These are phyloP conservation scores for Drosophila lacteicornis DNA, from an alignment of 1,140 invertebrate genomes.

Conservation along the genomic window DNA sequence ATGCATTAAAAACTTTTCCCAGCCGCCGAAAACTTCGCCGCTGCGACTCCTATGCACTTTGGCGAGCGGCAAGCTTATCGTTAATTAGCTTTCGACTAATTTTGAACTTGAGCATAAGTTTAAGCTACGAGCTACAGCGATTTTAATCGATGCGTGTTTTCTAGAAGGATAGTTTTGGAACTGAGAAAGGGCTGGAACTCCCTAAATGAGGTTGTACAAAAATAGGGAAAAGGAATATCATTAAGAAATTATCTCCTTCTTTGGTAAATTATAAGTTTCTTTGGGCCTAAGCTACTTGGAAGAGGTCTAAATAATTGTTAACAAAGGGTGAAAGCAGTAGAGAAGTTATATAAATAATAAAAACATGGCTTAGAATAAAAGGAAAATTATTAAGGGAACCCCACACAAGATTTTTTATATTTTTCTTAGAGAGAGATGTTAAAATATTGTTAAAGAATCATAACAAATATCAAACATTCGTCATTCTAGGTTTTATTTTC, in stretches of 20 bases:
- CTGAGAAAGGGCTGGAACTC: neutral
- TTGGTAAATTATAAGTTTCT: neutral
- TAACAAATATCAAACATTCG: no score
- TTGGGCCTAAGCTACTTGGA: no score
- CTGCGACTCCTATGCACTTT: constrained; percentile 34
- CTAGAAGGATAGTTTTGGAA: neutral
- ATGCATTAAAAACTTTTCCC: constrained; percentile 77
- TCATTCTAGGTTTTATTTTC: no score
- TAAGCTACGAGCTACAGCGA: constrained; percentile 41
- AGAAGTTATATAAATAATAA: no score
- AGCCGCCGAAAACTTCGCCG: constrained; percentile 48
- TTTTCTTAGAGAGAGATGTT: neutral
- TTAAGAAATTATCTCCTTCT: neutral
- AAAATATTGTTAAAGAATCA: no score
- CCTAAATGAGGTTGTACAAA: no score
- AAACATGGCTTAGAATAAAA: no score
- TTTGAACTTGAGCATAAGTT: constrained; percentile 78
- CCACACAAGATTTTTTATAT: neutral
- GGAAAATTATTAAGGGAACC: neutral
- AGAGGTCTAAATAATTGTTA: no score
- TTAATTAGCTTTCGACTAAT: constrained; percentile 79
- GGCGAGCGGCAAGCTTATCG: constrained; percentile 62
- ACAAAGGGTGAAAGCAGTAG: no score
- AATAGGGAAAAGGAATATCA: neutral
- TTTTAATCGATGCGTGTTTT: constrained; percentile 64